A percentile compares a stretch with the other conserved stretches of the same genome.
Evolutionary conservation across 2,797 vertebrate genomes (phyloP).

Genomic region (Borostomias antarcticus): DNA sequence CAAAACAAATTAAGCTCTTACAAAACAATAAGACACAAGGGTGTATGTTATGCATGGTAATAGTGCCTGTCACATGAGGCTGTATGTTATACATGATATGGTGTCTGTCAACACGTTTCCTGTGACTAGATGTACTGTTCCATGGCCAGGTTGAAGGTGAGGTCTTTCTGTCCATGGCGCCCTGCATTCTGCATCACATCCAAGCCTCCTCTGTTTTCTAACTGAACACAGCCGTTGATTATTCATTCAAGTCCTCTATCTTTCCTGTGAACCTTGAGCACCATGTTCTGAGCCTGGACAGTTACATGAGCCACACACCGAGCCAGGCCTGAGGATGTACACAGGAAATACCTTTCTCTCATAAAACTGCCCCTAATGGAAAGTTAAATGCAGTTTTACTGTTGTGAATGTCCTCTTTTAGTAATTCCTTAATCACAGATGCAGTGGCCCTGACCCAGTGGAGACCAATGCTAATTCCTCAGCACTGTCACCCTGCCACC

Average conservation of each 20-base stretch:
- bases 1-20: neutral
- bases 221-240: neutral
- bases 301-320: too few relatives aligned
- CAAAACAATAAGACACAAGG: neutral
- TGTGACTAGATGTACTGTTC: neutral
- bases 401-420: constrained; percentile 23
- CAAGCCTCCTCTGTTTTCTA: neutral
- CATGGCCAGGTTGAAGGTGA: neutral
- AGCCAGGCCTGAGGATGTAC: too few relatives aligned
- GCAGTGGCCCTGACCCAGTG: constrained; percentile 38
- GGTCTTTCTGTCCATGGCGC: neutral
- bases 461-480: constrained; percentile 50
- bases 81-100: neutral
- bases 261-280: too few relatives aligned
- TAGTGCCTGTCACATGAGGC: neutral
- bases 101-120: neutral
- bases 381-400: neutral
- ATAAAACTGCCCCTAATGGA: neutral
- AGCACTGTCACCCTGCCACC: constrained; percentile 34
- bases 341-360: neutral
- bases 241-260: neutral
- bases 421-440: constrained; percentile 37
- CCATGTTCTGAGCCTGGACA: too few relatives aligned
- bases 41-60: neutral
- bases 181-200: too few relatives aligned